Evolutionary conservation across 2,888 invertebrate genomes (phyloP), one percentile per base, ranked within the genome.

Genomic region (Phoronis australis): DNA sequence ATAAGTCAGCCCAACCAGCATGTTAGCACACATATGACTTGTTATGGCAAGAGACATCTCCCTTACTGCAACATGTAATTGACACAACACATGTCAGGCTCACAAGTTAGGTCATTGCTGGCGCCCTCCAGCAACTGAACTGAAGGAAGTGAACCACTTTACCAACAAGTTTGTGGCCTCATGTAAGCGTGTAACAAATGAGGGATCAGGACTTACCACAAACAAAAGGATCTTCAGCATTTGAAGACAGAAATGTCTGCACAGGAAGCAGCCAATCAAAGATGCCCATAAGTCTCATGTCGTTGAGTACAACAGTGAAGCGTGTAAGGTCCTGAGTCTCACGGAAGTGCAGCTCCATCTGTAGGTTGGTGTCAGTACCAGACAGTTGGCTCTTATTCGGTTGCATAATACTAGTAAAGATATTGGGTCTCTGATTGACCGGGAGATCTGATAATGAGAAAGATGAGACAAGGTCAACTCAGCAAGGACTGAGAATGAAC

Each of bases 191-290:
- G n/a, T n/a, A n/a, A n/a, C n/a, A n/a, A n/a, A n/a, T n/a, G n/a
- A n/a, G n/a, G n/a, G n/a, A n/a, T n/a, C n/a, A n/a, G n/a, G n/a
- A n/a, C n/a, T n/a, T n/a, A n/a, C n/a, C n/a, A n/a, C n/a, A n/a
- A n/a, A n/a, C 6, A 45, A 70, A 69, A 22, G 75, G 74, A 49
- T 74, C 65, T 20, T 71, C 69, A 15, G 75, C 59, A 85, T 62
- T 64, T 18, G 66, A 65, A 37, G 61, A 80, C 45, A 95, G 80
- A 77, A 91, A 95, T 68, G 88, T 86, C 61, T 84, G 81, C 0
- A 90, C 84, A 5, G 86, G 83, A 74, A 91, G 86, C 84, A 94
- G 87, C 90, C 94, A 96, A 78, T 94, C 93, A 63, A 94, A 81
- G 56, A 95, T 87, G 1, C 90, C 89, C 84, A 95, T 91, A 50